Base-by-base conservation (phyloP, 1,140 invertebrate species). In the Nasonia vitripennis region DNA sequence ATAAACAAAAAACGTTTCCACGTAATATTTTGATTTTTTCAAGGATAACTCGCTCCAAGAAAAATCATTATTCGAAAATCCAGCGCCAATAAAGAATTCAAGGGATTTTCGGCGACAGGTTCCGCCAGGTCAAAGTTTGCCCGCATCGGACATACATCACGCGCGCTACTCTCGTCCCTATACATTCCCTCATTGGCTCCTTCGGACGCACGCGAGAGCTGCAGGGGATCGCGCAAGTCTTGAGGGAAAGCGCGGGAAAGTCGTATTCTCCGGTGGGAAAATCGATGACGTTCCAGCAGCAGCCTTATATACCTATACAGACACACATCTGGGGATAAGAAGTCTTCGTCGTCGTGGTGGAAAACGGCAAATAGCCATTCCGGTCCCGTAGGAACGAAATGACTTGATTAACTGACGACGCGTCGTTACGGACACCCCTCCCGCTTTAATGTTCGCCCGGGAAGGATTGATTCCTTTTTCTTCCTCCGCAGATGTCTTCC, bases 361-460 rank as follows among this genome's bases (percentile, higher is more conserved):
- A 37, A 68, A 70, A 84, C 83, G 86, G 88, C 68, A 80, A 91
- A 91, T 92, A 88, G 87, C 89, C 89, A 88, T 91, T 90, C 90
- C 87, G 71, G 86, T 89, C 91, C 88, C 89, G 89, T 85, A 89
- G 89, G 89, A 91, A 87, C 91, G 91, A 92, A 93, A 93, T 92
- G 91, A 91, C 92, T 93, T 93, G 92, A 93, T 93, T 93, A 93
- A 93, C 92, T 89, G 91, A 91, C 90, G 90, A 92, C 90, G 91
- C 89, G 87, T 92, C 91, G 91, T 93, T 92, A 93, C 90, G 89
- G 88, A 27, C 27, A 27, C 89, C 88, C 90, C 81, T 90, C 91
- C 90, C 1, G 89, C 20, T n/a, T 55, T 84, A 84, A 84, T 78
- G 83, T 70, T 9, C 34, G 5, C 23, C 23, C n/a, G 10, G 23